Conservation (phyloP, 2,888 invertebrate species). For the Limnephilus auricula region DNA sequence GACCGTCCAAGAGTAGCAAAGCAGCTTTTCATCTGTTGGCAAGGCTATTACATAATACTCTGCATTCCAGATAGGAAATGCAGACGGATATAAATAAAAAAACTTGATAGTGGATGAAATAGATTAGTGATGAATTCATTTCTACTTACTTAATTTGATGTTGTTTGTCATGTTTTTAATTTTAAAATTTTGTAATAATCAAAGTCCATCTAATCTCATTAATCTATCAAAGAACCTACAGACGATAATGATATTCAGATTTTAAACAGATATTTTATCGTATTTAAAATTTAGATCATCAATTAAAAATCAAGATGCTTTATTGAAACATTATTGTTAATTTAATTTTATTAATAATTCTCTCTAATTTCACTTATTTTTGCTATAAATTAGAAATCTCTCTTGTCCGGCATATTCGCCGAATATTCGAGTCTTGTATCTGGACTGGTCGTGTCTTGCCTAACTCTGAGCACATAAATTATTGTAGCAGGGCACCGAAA, state of each 20-base stretch:
- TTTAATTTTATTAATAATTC: not conserved
- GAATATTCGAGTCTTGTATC: not conserved
- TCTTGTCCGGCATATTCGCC: not conserved
- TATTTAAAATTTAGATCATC: not conserved
- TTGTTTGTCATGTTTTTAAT: not conserved
- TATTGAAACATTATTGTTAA: not conserved
- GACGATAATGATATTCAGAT: not conserved
- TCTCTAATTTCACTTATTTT: constrained; percentile 6
- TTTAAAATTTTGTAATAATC: not conserved
- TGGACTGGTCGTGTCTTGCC: not conserved
- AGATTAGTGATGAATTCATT: not conserved
- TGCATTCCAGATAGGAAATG: too few relatives aligned
- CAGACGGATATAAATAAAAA: too few relatives aligned
- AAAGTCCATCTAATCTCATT: not conserved
- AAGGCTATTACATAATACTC: too few relatives aligned
- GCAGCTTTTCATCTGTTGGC: too few relatives aligned
- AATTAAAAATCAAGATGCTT: not conserved
- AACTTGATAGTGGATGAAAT: not conserved
- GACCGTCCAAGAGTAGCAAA: too few relatives aligned
- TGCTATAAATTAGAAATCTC: constrained; percentile 25
- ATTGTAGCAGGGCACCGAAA: not conserved
- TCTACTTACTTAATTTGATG: not conserved
- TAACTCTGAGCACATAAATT: not conserved
- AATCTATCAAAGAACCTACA: not conserved
- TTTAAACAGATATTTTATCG: not conserved